Evolutionary conservation across 2,888 invertebrate species (phyloP), one percentile per base, ranked within the genome.

Genomic region (Scaptomyza polygonia): DNA sequence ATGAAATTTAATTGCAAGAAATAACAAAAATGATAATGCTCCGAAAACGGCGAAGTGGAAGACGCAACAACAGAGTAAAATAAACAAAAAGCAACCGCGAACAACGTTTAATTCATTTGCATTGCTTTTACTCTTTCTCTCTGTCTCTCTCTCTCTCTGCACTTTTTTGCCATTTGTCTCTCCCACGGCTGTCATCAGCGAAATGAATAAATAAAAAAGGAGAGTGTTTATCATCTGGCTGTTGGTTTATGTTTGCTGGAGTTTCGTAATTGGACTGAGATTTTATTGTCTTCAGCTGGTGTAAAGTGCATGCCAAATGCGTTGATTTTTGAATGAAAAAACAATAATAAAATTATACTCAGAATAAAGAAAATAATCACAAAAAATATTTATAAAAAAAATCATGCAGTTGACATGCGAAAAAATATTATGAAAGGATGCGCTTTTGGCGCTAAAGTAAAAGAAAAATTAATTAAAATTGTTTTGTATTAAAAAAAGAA

Each of bases 1-100:
- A 76, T 81, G 67, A 84, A 79, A 84, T 79, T 82, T 82, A 82
- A 82, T 84, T 82, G 82, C 78, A 62, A 76, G 69, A 81, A 79
- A 82, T 69, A 75, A 79, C 63, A 77, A 64, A 51, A 70, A 55
- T 44, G 43, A 43, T 45, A 48, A 14, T 9, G 5, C 34, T 34
- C 6, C 34, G 9, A 44, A 52, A 1, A n/a, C n/a, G n/a, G n/a
- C n/a, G 2, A 9, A 18, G 7, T 39, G n/a, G 12, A 52, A 34
- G 11, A 61, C 44, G 25, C 30, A 52, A 14, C 3, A 55, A 29
- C 18, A 43, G 36, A 36, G 53, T 25, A 48, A 44, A 56, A 54
- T 36, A 67, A 61, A 67, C n/a, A 67, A 29, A 39, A 32, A 47
- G 14, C 39, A 44, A 32, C 30, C 16, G 34, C 42, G 5, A 18